Base-by-base conservation (phyloP, 2,888 invertebrate genomes). In the Philaethria dido region DNA sequence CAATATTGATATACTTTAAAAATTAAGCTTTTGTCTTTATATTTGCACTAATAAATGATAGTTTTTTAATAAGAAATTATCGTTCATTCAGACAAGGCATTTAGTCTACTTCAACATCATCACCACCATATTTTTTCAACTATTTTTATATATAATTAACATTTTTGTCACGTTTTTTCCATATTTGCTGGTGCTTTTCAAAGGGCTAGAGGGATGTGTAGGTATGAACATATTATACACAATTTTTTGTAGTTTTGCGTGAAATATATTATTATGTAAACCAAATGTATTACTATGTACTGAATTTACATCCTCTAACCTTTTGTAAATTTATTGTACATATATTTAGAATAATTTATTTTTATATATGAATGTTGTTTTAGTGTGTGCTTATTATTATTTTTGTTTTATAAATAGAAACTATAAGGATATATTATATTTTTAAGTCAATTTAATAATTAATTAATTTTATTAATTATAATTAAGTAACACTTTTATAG, bases 181-280 rank as follows among this genome's bases (percentile, higher is more conserved):
- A 81, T 84, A 81, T 84, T 82, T 80, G 81, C 77, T 76, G 83
- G 81, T 79, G 80, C 80, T 80, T 81, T 79, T 82, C 85, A 88
- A 89, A 89, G 89, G 88, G 89, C 88, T 88, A 89, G 88, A 89
- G 88, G 85, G 82, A 82, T 86, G 84, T 85, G 79, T 87, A 88
- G 89, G 89, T 89, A 89, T 86, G 89, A 77, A 72, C 64, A 61
- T 76, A 70, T 64, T 50, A 25, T 25, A 50, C 29, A 64, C 60
- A 69, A 62, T 60, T 57, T 68, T 70, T 70, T 59, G 72, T 71
- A 69, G 68, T 68, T 64, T 69, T 69, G 69, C 63, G 55, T 70
- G 64, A 69, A 61, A 25, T 48, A 22, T 50, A 25, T 48, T 50
- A 50, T 61, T 63, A 67, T 59, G 67, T 72, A 67, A 71, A 64